These are phyloP conservation scores for Salarias fasciatus DNA, from an alignment of 2,797 vertebrate species.

Conservation along the genomic window DNA sequence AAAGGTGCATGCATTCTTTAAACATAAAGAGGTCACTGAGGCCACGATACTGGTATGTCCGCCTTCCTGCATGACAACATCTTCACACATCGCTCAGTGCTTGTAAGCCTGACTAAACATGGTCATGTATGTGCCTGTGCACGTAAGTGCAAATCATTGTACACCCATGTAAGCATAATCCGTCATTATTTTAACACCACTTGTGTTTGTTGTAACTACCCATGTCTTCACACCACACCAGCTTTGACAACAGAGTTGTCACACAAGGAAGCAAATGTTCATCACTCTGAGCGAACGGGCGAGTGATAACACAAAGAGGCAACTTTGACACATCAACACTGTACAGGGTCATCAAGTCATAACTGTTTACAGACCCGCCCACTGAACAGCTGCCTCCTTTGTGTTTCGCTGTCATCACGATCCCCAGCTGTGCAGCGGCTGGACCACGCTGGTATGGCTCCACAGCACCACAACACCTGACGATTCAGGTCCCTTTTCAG, in stretches of 20 bases:
- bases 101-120: conserved; percentile 22
- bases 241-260: conserved; percentile 51
- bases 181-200: conserved; percentile 41
- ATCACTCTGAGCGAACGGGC: conserved; percentile 39
- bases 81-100: conserved; percentile 11
- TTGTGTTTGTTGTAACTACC: conserved; percentile 26
- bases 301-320: conserved; percentile 62
- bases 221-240: conserved; percentile 21
- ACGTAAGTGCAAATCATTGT: conserved; percentile 26
- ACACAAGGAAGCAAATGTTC: conserved; percentile 61
- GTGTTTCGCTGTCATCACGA: conserved; percentile 58
- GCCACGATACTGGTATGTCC: neutral
- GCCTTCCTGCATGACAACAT: conserved; percentile 13
- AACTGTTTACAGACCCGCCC: conserved; percentile 59
- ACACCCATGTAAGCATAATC: conserved; percentile 26
- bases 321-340: conserved; percentile 66
- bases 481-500: conserved; percentile 32
- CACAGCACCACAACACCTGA: conserved; percentile 36
- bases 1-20: too few species aligned
- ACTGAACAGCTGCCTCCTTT: conserved; percentile 69
- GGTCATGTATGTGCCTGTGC: conserved; percentile 30
- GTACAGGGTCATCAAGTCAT: conserved; percentile 58
- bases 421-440: conserved; percentile 3
- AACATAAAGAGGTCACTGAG: neutral
- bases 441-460: conserved; percentile 35